phyloP scores from a whole-genome alignment of 2,797 vertebrate genomes.

The Poeciliopsis infans region DNA sequence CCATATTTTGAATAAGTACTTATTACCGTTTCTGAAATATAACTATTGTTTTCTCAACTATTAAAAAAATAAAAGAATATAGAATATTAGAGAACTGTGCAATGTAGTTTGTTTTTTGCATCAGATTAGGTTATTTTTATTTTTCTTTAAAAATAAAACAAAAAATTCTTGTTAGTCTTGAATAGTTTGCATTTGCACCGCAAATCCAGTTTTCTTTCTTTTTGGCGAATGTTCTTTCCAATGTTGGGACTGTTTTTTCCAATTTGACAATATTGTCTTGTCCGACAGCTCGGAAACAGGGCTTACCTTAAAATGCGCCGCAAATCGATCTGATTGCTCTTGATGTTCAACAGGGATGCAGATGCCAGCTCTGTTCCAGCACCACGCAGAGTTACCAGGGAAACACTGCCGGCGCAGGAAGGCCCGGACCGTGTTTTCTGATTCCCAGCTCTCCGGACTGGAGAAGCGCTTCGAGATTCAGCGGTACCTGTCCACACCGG shows the following conservation, averaged over 20 bases:
- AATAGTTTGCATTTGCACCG: neutral
- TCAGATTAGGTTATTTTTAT: neutral
- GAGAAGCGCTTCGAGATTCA: slow-evolving; percentile 98
- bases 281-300: neutral
- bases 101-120: neutral
- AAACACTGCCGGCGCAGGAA: slow-evolving; percentile 96
- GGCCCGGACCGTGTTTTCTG: slow-evolving; percentile 96
- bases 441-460: slow-evolving; percentile 95
- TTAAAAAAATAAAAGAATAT: neutral
- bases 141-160: neutral
- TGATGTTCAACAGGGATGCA: slow-evolving; percentile 85
- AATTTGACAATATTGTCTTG: neutral
- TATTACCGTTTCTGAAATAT: neutral
- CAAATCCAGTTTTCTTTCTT: neutral
- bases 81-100: neutral
- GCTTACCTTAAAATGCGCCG: neutral
- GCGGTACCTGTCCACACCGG: slow-evolving; percentile 95
- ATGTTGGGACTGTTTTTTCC: neutral
- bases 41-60: neutral
- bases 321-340: neutral
- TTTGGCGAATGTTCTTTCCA: neutral
- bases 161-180: neutral
- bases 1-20: neutral
- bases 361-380: slow-evolving; percentile 93
- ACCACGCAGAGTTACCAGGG: slow-evolving; percentile 91